Evolutionary conservation across 2,797 vertebrate species (phyloP), one percentile per base, ranked within the genome.

Genomic region (Falco peregrinus): DNA sequence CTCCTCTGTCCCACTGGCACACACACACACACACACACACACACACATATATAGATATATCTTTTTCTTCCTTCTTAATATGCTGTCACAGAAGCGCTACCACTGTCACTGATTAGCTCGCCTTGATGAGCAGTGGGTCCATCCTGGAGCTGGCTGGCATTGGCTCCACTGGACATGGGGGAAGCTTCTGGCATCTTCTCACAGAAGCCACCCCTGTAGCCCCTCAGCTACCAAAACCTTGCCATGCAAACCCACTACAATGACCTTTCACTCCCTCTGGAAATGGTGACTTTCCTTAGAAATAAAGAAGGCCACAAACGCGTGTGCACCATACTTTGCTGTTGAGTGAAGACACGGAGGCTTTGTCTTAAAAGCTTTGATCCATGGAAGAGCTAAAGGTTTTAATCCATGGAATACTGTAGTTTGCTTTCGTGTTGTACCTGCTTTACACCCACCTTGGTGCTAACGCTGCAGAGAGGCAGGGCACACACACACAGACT

Each of bases 71-170:
- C 6, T 60, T 54, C 43, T 68, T 37, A 78, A 64, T 56, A 12
- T 2, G 4, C 56, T 33, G 19, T 65, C n/a, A 5, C 53, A 67
- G 43, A 43, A 31, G 10, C 1, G 6, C 14, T 71, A 28, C 33
- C 9, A 6, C 13, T 3, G 3, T 31, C 0, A 0, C 10, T 87
- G 39, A 24, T 29, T 9, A 14, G 18, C 47, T 75, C 0, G 0
- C 22, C 22, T 68, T 87, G 39, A 19, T 50, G 60, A 84, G 9
- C 0, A 1, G 12, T 0, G 0, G 14, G 15, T 63, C 11, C 2
- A 0, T 54, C 69, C 60, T 51, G 17, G 33, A 84, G 17, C 10
- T 0, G 0, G 7, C 19, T 68, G 31, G 10, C 9, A 17, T 5
- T 67, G 37, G 6, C 33, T 87, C 17, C 54, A 1, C 29, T 0